A percentile compares a stretch with the other conserved stretches of the same genome.
These are phyloP conservation scores for Odocoileus hemionus DNA, from an alignment of 2,113 vertebrate species.

Conservation along the genomic window DNA sequence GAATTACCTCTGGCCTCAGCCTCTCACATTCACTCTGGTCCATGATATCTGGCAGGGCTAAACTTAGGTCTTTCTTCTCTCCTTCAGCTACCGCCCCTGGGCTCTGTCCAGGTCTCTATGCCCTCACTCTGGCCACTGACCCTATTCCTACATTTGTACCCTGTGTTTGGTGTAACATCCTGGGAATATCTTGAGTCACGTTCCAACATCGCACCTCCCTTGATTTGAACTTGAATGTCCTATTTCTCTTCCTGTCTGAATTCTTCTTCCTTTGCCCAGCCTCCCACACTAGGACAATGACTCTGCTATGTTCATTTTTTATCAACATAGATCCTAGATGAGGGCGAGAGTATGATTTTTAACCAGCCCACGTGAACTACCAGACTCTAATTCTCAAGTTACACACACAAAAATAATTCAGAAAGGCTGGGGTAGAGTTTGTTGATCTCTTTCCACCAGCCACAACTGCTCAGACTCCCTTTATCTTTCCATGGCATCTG, in stretches of 20 bases:
- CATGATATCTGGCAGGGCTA: background rate
- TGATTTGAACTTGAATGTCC: background rate
- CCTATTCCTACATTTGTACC: background rate
- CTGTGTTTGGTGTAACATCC: background rate
- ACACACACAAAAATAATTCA: background rate
- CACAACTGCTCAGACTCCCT: background rate
- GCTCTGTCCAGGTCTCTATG: background rate
- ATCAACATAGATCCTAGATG: background rate
- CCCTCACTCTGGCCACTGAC: background rate
- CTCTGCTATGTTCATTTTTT: background rate
- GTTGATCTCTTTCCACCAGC: background rate
- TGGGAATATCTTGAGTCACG: background rate
- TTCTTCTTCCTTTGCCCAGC: background rate
- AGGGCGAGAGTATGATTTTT: background rate
- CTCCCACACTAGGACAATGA: background rate
- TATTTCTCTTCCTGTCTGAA: background rate
- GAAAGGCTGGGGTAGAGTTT: background rate
- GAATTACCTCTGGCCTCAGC: background rate
- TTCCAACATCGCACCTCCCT: background rate
- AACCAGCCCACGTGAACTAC: background rate
- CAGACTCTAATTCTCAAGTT: slow-evolving; percentile 1
- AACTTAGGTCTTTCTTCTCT: background rate
- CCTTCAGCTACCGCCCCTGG: background rate
- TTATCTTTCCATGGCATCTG: background rate
- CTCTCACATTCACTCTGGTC: background rate